These are phyloP conservation scores for Parasteatoda lunata DNA, from an alignment of 2,888 invertebrate species.

Conservation along the genomic window DNA sequence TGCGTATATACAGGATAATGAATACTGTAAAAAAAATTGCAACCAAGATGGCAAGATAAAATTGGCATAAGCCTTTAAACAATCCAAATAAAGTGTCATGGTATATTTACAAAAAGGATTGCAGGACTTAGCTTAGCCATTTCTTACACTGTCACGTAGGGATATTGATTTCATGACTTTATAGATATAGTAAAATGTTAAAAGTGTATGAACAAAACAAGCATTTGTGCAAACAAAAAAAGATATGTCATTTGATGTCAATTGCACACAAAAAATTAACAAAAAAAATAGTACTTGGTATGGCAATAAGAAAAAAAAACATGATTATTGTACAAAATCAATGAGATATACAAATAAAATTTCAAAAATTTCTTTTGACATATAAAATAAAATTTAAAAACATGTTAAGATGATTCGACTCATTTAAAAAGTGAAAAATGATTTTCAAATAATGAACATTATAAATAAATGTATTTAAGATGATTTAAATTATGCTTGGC, in stretches of 20 bases:
- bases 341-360: constrained; percentile 40
- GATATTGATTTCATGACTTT: constrained; percentile 50
- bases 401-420: constrained; percentile 47
- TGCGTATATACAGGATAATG: not conserved
- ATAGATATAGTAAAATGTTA: constrained; percentile 63
- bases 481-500: constrained; percentile 57
- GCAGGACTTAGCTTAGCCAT: constrained; percentile 62
- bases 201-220: constrained; percentile 60
- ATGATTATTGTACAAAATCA: constrained; percentile 53
- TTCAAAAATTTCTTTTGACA: constrained; percentile 36
- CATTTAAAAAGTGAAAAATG: constrained; percentile 50
- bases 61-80: constrained; percentile 49
- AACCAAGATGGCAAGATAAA: constrained; percentile 36
- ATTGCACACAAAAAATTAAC: constrained; percentile 45
- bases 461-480: constrained; percentile 61
- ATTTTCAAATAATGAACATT: constrained; percentile 42
- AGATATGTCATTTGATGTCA: constrained; percentile 55
- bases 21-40: constrained; percentile 23
- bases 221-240: constrained; percentile 45
- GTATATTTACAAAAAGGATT: constrained; percentile 63
- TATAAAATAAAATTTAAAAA: constrained; percentile 34
- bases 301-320: constrained; percentile 52
- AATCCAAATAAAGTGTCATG: constrained; percentile 52
- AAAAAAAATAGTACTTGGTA: constrained; percentile 43
- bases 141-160: constrained; percentile 43